Evolutionary conservation across 2,888 invertebrate species (phyloP), one percentile per base, ranked within the genome.

Genomic region (Andrena praecox): DNA sequence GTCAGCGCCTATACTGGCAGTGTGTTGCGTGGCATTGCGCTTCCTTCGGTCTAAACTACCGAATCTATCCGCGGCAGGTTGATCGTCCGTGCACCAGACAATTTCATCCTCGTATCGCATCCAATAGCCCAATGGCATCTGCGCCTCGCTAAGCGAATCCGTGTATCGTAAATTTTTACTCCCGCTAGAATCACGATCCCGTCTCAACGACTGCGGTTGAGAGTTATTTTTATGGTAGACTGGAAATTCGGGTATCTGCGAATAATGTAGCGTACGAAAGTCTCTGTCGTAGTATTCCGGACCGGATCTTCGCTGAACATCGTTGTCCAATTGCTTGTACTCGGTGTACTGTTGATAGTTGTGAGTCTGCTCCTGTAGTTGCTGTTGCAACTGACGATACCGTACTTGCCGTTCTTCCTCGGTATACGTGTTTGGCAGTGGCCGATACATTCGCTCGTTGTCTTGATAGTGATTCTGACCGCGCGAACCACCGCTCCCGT

Each of bases 11-110:
- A 81, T 59, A 48, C 52, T 71, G 12, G 60, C 70, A 31, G 84
- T 66, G 66, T 91, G 88, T 54, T 91, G 90, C 0, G 85, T 63
- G 20, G 83, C 87, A 50, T 83, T 89, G 2, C 94, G 95, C 93
- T 95, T 95, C 91, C 95, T 94, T 52, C 96, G 94, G 91, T 96
- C 96, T 50, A 96, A 94, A 91, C 96, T 96, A 3, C 96, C 96
- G 91, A 95, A 96, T 88, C 95, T 95, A 59, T 94, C 94, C 2
- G 81, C 10, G 5, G 81, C 87, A 20, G 85, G 72, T 56, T 90
- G 90, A 7, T 93, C 93, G 7, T 93, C 92, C 0, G 91, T 80
- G 35, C 92, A 92, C 92, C 93, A 93, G n/a, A 93, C 88, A 6
- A 92, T 89, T 42, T 94, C 93, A 31, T 93, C 93, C n/a, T 91